Conservation (phyloP, 2,113 vertebrate species). For the Setophaga petechia region DNA sequence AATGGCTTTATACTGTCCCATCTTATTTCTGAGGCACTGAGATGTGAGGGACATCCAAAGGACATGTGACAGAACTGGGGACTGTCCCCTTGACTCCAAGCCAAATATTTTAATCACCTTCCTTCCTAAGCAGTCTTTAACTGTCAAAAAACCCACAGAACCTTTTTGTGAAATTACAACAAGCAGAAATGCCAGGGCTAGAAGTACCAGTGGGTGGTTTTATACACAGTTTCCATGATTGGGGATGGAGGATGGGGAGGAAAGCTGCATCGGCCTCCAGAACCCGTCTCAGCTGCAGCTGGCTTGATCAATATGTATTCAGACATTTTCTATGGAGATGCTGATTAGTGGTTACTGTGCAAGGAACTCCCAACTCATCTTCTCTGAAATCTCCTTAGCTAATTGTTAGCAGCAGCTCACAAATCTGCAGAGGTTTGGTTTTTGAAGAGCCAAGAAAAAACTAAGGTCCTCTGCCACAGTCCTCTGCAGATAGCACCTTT, state of each 20-base stretch:
- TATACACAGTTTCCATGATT: background rate
- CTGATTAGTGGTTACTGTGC: background rate
- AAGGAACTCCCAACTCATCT: background rate
- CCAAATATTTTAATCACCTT: background rate
- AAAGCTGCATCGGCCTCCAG: conserved; percentile 19
- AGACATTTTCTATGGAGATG: background rate
- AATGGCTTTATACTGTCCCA: background rate
- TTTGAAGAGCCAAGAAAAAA: background rate
- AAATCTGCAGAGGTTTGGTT: background rate
- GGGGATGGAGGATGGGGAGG: background rate
- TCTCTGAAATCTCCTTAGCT: background rate
- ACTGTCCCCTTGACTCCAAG: background rate
- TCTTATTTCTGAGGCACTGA: background rate
- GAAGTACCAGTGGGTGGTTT: background rate
- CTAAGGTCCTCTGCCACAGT: background rate
- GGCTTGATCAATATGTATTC: conserved; percentile 33
- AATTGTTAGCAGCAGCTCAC: background rate
- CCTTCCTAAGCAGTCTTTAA: background rate
- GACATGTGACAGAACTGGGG: background rate
- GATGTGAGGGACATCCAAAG: background rate
- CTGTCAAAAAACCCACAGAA: background rate
- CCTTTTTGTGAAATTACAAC: background rate
- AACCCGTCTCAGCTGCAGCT: conserved; percentile 27
- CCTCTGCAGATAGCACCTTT: background rate
- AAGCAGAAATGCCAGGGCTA: background rate